Base-by-base conservation (phyloP, 2,113 vertebrate species). In the Nyctibius bracteatus region DNA sequence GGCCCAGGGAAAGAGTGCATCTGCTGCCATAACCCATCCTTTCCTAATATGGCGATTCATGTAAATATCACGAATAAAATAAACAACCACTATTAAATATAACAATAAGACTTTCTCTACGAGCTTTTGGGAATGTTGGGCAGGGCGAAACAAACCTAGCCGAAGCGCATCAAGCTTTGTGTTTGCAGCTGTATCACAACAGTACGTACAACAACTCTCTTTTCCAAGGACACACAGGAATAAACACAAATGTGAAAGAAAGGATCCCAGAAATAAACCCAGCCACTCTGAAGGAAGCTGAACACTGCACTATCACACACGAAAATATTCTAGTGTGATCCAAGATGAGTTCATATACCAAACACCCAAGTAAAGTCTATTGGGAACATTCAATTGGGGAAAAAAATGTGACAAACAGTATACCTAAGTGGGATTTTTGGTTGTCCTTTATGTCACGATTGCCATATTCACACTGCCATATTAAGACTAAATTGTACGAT, bases 171-270 rank as follows among this genome's bases (percentile, higher is more conserved):
- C 27, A 75, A 90, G 35, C 63, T 67, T 78, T 63, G 51, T 31
- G 55, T 68, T 6, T 80, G 51, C 35, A 86, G 61, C 71, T 89
- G n/a, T 62, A 88, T 67, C 57, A 27, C 58, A 71, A 77, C 28
- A 51, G 49, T 21, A 71, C 2, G 6, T 41, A 66, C 25, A 70
- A 24, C 51, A 61, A 14, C 72, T 82, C 66, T 58, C 39, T 79
- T 65, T 86, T 86, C 65, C 59, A 91, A 94, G 84, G 86, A 68
- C 54, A 66, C n/a, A 39, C 22, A 74, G 79, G 47, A 95, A 96
- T 27, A 92, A 88, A 77, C 25, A 81, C 23, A 94, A 88, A 71
- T 6, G 9, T 57, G 46, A 74, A 91, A 82, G 37, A 71, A 86
- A 85, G 41, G 62, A 80, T 87, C 68, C 51, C 65, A 81, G 68